phyloP scores from a whole-genome alignment of 1,140 invertebrate genomes.

The Aphidius ervi region DNA sequence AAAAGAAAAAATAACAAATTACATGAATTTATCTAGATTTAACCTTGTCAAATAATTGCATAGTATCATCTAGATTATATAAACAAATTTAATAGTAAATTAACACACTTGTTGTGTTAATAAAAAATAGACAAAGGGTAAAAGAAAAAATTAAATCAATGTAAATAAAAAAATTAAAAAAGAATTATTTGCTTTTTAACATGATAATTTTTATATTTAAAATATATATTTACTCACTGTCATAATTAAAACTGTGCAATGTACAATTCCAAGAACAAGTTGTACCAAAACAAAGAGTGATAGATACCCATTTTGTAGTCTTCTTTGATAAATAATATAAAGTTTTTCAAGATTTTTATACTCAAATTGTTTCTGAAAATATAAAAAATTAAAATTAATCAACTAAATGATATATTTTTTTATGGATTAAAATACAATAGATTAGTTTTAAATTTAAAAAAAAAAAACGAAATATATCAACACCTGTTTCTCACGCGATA shows the following conservation, averaged over 20 bases:
- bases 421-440: background rate
- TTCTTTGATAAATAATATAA: conserved; percentile 69
- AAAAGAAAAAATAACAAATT: background rate
- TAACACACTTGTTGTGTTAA: background rate
- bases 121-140: too few species aligned
- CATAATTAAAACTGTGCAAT: conserved; percentile 59
- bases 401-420: background rate
- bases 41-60: background rate
- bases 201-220: background rate
- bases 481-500: background rate
- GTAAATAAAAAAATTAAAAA: conserved; percentile 15
- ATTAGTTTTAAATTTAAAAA: background rate
- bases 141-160: conserved; percentile 11
- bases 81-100: background rate
- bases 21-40: background rate
- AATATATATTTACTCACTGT: conserved; percentile 44
- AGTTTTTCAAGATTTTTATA: conserved; percentile 68
- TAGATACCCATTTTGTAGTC: conserved; percentile 72
- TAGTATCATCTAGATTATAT: background rate
- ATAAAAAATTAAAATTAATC: conserved; percentile 4
- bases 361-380: conserved; percentile 68
- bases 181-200: background rate
- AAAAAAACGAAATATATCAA: background rate
- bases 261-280: conserved; percentile 59
- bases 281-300: conserved; percentile 71